phyloP scores from a whole-genome alignment of 2,113 vertebrate species.

The Gasterosteus nipponicus region DNA sequence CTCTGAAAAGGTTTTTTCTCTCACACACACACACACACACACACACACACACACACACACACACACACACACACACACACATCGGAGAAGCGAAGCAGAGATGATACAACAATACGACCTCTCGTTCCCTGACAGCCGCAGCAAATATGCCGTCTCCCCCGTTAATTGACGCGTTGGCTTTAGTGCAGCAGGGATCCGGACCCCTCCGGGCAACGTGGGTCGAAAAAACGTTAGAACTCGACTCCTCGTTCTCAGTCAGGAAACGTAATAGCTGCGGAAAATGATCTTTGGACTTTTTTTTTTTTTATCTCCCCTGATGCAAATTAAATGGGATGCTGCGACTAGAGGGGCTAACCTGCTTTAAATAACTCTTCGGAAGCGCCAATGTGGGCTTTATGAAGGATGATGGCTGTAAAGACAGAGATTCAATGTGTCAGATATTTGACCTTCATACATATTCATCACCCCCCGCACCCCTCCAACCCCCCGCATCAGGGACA shows the following conservation, averaged over 20 bases:
- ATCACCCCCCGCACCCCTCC: background rate
- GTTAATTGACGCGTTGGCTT: conserved; percentile 46
- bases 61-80: background rate
- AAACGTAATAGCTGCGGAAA: conserved; percentile 43
- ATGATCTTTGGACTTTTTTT: conserved; percentile 48
- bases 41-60: background rate
- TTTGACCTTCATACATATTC: conserved; percentile 67
- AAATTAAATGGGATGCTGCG: conserved; percentile 52
- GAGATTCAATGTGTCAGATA: conserved; percentile 17
- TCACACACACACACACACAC: background rate
- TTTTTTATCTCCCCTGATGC: conserved; percentile 17
- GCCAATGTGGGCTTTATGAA: conserved; percentile 10
- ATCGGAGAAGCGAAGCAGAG: background rate
- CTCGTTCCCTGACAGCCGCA: conserved; percentile 39
- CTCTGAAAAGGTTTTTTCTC: conserved; percentile 37
- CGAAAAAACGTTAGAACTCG: conserved; percentile 41
- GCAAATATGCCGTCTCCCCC: conserved; percentile 39
- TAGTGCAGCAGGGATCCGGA: conserved; percentile 5
- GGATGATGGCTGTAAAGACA: background rate
- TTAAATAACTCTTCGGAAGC: conserved; percentile 39
- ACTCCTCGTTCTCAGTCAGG: conserved; percentile 30
- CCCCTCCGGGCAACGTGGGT: conserved; percentile 19
- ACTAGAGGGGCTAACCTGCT: conserved; percentile 11
- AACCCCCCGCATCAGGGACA: background rate
- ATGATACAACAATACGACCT: conserved; percentile 21